Evolutionary conservation across 1,140 invertebrate genomes (phyloP).

Genomic region (Araneus ventricosus): DNA sequence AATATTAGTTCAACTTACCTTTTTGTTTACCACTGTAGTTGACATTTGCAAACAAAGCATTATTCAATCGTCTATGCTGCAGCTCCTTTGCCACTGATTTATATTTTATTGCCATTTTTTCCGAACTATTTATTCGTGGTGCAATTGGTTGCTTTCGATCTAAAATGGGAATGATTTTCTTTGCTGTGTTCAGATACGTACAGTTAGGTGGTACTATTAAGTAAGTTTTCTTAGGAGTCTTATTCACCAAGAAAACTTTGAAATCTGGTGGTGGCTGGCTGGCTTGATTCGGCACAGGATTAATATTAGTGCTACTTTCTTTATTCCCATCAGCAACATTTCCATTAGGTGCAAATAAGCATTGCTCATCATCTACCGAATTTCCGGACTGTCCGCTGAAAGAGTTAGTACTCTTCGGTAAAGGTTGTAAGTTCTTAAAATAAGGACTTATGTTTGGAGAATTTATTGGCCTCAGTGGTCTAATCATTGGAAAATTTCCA

Average conservation of each 20-base stretch:
- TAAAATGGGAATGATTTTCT: background rate
- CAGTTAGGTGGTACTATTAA: background rate
- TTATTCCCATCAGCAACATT: background rate
- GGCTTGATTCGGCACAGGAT: background rate
- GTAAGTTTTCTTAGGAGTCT: background rate
- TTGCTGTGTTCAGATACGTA: background rate
- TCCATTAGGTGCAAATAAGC: background rate
- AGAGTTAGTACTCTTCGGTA: background rate
- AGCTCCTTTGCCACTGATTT: background rate
- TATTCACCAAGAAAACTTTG: background rate
- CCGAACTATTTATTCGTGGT: background rate
- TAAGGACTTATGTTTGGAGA: background rate
- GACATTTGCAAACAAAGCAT: background rate
- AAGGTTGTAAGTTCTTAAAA: background rate
- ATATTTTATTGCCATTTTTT: background rate
- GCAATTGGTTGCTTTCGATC: background rate
- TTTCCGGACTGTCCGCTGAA: background rate
- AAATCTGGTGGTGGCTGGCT: background rate
- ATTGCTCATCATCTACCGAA: background rate
- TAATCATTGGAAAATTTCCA: background rate
- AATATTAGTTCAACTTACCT: background rate
- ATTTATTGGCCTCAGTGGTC: background rate
- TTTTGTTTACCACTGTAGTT: background rate
- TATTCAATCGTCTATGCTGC: background rate
- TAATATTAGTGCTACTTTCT: background rate